Evolutionary conservation across 2,888 invertebrate species (phyloP), one percentile per base, ranked within the genome.

Genomic region (Apocheima hispidaria): DNA sequence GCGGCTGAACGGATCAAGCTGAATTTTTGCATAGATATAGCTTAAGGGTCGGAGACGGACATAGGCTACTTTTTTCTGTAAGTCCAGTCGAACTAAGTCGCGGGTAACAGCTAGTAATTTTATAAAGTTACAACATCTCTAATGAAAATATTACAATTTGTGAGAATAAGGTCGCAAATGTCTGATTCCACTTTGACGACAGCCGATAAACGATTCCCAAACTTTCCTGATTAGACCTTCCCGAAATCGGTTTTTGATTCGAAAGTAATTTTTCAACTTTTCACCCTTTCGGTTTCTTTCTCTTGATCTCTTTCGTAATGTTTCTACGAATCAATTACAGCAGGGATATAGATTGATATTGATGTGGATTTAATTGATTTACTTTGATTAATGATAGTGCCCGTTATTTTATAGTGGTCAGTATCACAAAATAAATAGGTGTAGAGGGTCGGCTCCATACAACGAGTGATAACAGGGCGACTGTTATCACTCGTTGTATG

Each of bases 121-220:
- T 2, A 30, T 30, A 30, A 4, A 23, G 5, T 2, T 5, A 23
- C 2, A 23, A 23, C 23, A 9, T 1, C 2, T 33, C 4, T n/a
- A 33, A 4, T 2, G 1, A 33, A 33, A 33, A n/a, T 33, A 3
- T 33, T 5, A n/a, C 4, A n/a, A 33, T 12, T n/a, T n/a, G 33
- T 33, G 16, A 43, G 23, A 43, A 43, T 26, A 43, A 43, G 46
- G 1, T 10, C 18, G 4, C 44, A 4, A n/a, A 7, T n/a, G 82
- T 90, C 87, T n/a, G n/a, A 88, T 89, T 88, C 82, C 86, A 87
- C 10, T 88, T 90, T 88, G 87, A 91, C 88, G 89, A 88, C 88
- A 88, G 82, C 83, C 90, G 87, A 91, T 92, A 86, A 90, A 88
- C 87, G 89, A 86, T 87, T 87, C 81, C 23, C 16, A 51, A 72